A percentile compares a stretch with the other conserved stretches of the same genome.
phyloP scores from a whole-genome alignment of 2,888 invertebrate species.

The Norana najaformis region DNA sequence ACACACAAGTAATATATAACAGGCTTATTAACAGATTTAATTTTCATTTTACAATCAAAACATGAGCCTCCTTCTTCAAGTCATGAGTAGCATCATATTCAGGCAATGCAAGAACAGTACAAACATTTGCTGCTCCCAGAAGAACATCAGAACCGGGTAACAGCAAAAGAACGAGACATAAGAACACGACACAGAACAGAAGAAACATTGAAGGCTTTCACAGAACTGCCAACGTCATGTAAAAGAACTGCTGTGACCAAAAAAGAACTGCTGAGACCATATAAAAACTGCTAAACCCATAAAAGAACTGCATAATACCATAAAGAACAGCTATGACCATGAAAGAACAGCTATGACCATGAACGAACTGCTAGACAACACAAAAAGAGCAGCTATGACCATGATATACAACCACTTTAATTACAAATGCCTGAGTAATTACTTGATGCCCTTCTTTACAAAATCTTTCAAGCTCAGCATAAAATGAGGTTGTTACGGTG shows the following conservation, averaged over 20 bases:
- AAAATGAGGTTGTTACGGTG: not conserved
- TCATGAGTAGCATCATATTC: slow-evolving; percentile 5
- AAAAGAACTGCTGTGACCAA: not conserved
- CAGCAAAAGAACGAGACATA: not conserved
- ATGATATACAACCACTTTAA: not conserved
- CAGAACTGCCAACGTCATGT: not conserved
- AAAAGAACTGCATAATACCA: not conserved
- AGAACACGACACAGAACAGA: not conserved
- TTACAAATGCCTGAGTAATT: slow-evolving; percentile 1
- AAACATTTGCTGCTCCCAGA: not conserved
- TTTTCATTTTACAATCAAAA: slow-evolving; percentile 5
- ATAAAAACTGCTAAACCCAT: slow-evolving; percentile 1
- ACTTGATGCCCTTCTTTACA: not conserved
- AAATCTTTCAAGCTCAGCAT: not conserved
- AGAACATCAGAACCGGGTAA: not conserved
- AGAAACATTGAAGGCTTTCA: not conserved
- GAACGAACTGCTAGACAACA: not conserved
- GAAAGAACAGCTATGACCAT: not conserved
- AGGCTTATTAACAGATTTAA: not conserved
- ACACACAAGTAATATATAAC: not conserved
- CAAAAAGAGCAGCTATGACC: too few relatives aligned
- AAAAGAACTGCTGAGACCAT: not conserved
- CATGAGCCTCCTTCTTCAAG: not conserved
- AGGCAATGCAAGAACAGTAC: not conserved
- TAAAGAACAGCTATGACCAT: not conserved